Conservation (phyloP, 2,888 invertebrate genomes). For the Nebria brevicollis region DNA sequence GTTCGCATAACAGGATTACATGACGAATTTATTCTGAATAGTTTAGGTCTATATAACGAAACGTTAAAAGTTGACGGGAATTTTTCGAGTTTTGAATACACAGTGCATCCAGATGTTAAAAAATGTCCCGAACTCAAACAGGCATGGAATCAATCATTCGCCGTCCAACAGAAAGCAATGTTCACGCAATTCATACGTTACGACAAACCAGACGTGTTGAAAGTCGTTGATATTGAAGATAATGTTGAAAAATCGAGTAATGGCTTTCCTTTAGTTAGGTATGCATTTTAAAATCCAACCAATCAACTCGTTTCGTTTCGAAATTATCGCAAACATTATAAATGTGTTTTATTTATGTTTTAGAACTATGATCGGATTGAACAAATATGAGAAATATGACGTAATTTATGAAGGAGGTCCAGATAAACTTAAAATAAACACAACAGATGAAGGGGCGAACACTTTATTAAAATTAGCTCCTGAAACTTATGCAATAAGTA, state of each 20-base stretch:
- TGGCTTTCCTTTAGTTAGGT: constrained; percentile 69
- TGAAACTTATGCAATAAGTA: constrained; percentile 61
- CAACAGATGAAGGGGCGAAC: constrained; percentile 27
- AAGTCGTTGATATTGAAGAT: constrained; percentile 59
- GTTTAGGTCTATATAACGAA: not conserved
- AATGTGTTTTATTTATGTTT: not conserved
- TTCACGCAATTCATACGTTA: constrained; percentile 29
- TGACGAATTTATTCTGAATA: not conserved
- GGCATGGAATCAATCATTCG: not conserved
- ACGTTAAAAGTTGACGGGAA: constrained; percentile 3
- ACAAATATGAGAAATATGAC: not conserved
- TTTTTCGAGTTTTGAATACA: constrained; percentile 7
- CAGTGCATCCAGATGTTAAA: constrained; percentile 7
- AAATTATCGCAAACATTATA: too few relatives aligned
- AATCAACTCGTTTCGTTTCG: too few relatives aligned
- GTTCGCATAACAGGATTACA: constrained; percentile 50
- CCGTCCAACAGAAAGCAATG: constrained; percentile 22
- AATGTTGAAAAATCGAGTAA: constrained; percentile 67
- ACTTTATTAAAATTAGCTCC: constrained; percentile 55
- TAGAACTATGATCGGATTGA: constrained; percentile 32
- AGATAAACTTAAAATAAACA: constrained; percentile 43
- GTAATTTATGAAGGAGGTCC: constrained; percentile 16
- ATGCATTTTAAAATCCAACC: constrained; percentile 49
- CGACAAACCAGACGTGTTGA: not conserved
- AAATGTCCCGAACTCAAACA: constrained; percentile 4